Conservation (phyloP, 1,140 invertebrate genomes). For the Sinella curviseta region DNA sequence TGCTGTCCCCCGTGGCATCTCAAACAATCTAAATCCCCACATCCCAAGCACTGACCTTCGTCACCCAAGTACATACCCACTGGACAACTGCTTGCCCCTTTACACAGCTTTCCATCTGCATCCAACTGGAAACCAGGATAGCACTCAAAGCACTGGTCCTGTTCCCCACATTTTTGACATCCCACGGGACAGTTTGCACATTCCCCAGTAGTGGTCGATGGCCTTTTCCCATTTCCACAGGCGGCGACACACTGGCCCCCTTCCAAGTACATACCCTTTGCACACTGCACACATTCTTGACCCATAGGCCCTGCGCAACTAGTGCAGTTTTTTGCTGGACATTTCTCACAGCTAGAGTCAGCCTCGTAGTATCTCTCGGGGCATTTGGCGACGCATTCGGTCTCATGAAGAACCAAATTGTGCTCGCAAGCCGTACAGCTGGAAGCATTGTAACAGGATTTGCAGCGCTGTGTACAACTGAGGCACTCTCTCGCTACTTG, state of each 20-base stretch:
- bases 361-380: constrained; percentile 77
- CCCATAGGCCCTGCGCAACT: constrained; percentile 77
- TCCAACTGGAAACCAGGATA: constrained; percentile 7
- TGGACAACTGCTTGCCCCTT: constrained; percentile 30
- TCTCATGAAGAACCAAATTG: constrained; percentile 75
- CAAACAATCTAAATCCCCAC: constrained; percentile 62
- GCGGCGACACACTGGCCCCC: constrained; percentile 77
- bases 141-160: constrained; percentile 36
- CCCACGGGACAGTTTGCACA: constrained; percentile 69
- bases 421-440: constrained; percentile 80
- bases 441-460: constrained; percentile 75
- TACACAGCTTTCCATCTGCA: neutral
- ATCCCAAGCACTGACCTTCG: constrained; percentile 38
- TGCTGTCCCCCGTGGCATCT: constrained; percentile 67
- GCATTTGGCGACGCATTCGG: constrained; percentile 77
- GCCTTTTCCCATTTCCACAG: constrained; percentile 80
- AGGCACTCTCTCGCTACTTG: constrained; percentile 71
- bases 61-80: constrained; percentile 31
- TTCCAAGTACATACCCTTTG: constrained; percentile 71
- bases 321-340: constrained; percentile 28
- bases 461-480: constrained; percentile 77
- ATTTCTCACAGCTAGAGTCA: constrained; percentile 45
- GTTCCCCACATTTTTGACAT: constrained; percentile 64
- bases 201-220: constrained; percentile 72
- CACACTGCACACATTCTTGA: constrained; percentile 81